A percentile compares a stretch with the other conserved stretches of the same genome.
Conservation (phyloP, 2,888 invertebrate genomes). For the Galerucella pusilla region DNA sequence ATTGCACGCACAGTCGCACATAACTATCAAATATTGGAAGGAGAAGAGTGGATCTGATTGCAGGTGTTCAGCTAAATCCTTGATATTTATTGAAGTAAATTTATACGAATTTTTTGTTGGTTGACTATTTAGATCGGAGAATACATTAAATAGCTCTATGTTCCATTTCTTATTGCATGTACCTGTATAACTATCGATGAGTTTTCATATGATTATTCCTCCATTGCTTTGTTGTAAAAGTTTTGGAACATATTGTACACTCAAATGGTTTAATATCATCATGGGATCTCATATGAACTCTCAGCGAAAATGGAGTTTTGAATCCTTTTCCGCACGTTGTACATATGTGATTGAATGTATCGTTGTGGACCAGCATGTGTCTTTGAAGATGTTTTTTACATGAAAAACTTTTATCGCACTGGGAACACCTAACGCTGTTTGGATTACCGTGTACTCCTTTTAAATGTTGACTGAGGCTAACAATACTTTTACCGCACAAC, state of each 20-base stretch:
- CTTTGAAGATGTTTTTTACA: constrained; percentile 46
- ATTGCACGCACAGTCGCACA: no score
- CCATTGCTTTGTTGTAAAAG: constrained; percentile 59
- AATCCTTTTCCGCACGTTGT: constrained; percentile 66
- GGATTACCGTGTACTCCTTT: constrained; percentile 43
- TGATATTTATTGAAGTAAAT: no score
- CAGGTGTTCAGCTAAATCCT: no score
- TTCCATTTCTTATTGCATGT: no score
- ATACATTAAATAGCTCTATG: no score
- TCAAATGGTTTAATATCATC: constrained; percentile 52
- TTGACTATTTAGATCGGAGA: no score
- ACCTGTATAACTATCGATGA: constrained; percentile 57
- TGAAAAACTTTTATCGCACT: constrained; percentile 49
- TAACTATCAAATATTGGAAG: no score
- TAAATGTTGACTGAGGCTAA: constrained; percentile 40
- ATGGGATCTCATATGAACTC: constrained; percentile 50
- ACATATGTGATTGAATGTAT: constrained; percentile 65
- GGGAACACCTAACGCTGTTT: constrained; percentile 40
- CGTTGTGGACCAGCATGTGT: constrained; percentile 59
- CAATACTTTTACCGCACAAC: constrained; percentile 60
- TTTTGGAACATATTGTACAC: constrained; percentile 59
- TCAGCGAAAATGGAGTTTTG: constrained; percentile 48
- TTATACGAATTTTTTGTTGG: no score
- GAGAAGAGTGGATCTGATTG: no score
- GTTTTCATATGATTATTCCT: constrained; percentile 66